These are phyloP conservation scores for Drosophila parthenogenetica DNA, from an alignment of 2,888 invertebrate species.

Conservation along the genomic window DNA sequence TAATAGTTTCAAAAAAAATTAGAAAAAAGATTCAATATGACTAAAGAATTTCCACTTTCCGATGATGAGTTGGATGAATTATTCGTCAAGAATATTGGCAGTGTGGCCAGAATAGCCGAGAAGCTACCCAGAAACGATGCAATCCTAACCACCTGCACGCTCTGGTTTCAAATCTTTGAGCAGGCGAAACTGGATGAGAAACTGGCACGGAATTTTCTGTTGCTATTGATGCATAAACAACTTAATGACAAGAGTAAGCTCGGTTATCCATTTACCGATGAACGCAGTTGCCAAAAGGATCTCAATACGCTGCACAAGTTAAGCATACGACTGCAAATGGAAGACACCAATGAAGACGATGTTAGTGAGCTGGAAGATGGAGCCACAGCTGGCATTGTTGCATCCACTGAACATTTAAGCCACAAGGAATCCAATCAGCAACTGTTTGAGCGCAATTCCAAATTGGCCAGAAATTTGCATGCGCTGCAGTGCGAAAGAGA, in stretches of 20 bases:
- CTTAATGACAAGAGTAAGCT: conserved; percentile 57
- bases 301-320: conserved; percentile 57
- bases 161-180: conserved; percentile 81
- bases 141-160: conserved; percentile 39
- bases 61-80: conserved; percentile 54
- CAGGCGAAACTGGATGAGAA: conserved; percentile 66
- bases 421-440: conserved; percentile 8
- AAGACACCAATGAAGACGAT: neutral
- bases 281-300: conserved; percentile 53
- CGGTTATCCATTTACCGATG: conserved; percentile 70
- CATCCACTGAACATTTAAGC: neutral
- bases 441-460: conserved; percentile 32
- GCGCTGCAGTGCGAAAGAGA: conserved; percentile 22
- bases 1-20: neutral
- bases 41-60: conserved; percentile 4
- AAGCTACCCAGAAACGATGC: conserved; percentile 27
- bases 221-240: conserved; percentile 78
- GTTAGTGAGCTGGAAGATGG: neutral
- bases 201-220: conserved; percentile 77
- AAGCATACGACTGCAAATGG: conserved; percentile 11
- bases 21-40: conserved; percentile 15
- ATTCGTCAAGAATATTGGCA: conserved; percentile 52
- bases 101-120: conserved; percentile 35
- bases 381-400: neutral
- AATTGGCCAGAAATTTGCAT: conserved; percentile 31